A percentile compares a stretch with the other conserved stretches of the same genome.
Conservation (phyloP, 2,888 invertebrate genomes). For the Drosophila flavopinicola region DNA sequence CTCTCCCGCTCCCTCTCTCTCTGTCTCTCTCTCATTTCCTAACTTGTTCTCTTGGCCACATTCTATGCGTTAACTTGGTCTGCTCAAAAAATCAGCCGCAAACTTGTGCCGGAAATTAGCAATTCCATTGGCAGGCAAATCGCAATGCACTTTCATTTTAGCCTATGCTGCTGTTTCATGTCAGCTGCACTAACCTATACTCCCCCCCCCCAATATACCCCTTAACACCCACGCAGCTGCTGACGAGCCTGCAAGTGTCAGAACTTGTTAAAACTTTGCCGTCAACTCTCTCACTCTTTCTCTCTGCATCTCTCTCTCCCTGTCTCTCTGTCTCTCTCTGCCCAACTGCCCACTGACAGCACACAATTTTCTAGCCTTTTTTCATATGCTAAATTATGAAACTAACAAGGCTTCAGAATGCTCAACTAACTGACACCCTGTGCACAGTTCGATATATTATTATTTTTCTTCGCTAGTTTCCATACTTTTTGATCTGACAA, state of each 20-base stretch:
- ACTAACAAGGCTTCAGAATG: slow-evolving; percentile 10
- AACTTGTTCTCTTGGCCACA: slow-evolving; percentile 2
- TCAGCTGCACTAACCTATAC: slow-evolving; percentile 42
- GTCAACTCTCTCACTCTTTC: slow-evolving; percentile 53
- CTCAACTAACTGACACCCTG: background rate
- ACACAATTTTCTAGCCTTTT: slow-evolving; percentile 1
- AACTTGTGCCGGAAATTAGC: slow-evolving; percentile 77
- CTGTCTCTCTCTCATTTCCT: background rate
- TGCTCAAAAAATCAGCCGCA: slow-evolving; percentile 62
- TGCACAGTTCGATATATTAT: too few relatives aligned
- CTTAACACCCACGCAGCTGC: background rate
- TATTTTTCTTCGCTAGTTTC: too few relatives aligned
- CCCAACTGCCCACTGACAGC: slow-evolving; percentile 10
- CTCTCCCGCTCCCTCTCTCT: background rate
- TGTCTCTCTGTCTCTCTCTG: background rate
- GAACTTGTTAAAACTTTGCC: slow-evolving; percentile 81
- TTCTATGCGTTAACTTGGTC: slow-evolving; percentile 30
- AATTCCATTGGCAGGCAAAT: slow-evolving; percentile 70
- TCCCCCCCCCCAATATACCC: background rate
- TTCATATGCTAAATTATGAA: slow-evolving; percentile 64
- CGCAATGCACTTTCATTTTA: slow-evolving; percentile 69
- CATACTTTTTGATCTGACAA: too few relatives aligned
- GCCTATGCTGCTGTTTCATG: slow-evolving; percentile 40
- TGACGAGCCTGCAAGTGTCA: slow-evolving; percentile 71
- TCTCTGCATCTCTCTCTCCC: slow-evolving; percentile 18